Conservation (phyloP, 2,113 vertebrate species). For the Promerops cafer region DNA sequence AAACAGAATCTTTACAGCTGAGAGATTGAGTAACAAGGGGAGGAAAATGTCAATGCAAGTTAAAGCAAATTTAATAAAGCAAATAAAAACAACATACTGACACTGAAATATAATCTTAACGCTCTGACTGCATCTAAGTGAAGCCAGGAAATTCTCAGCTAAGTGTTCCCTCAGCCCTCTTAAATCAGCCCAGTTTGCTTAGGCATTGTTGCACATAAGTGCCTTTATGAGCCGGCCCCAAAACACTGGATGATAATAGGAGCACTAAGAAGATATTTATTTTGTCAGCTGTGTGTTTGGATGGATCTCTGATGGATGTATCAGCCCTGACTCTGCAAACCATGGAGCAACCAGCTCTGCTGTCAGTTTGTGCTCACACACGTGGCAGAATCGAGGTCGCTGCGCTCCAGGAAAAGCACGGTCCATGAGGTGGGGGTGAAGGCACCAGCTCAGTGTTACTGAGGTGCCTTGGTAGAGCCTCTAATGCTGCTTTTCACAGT, state of each 20-base stretch:
- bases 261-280: conserved; percentile 40
- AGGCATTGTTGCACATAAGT: conserved; percentile 52
- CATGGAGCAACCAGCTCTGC: neutral
- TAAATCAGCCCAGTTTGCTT: conserved; percentile 60
- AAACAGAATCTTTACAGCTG: neutral
- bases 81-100: conserved; percentile 53
- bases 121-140: conserved; percentile 26
- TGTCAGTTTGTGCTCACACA: neutral
- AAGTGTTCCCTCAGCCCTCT: conserved; percentile 52
- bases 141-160: conserved; percentile 48
- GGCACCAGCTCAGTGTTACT: neutral
- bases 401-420: neutral
- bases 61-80: conserved; percentile 66
- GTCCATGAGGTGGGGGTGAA: neutral
- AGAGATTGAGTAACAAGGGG: conserved; percentile 27
- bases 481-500: neutral
- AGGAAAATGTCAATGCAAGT: conserved; percentile 54
- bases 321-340: neutral
- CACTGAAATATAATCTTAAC: conserved; percentile 48
- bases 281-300: conserved; percentile 14
- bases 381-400: neutral
- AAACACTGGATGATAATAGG: conserved; percentile 59
- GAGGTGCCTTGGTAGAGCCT: neutral
- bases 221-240: conserved; percentile 48
- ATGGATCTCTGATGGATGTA: neutral